Evolutionary conservation across 2,113 vertebrate species (phyloP).

Genomic region (Dipodomys ordii): DNA sequence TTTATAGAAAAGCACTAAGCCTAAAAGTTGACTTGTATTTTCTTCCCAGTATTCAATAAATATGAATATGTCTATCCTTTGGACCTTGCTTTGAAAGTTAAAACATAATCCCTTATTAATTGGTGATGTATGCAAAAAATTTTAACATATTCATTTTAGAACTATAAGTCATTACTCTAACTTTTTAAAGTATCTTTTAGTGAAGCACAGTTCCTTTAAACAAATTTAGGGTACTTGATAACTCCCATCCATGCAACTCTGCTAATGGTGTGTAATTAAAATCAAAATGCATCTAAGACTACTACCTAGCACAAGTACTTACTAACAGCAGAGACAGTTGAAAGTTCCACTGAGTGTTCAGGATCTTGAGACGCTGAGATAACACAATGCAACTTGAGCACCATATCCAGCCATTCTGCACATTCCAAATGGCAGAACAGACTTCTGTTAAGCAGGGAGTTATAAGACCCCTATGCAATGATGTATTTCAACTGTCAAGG

Average conservation of each 20-base stretch:
- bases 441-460: neutral
- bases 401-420: neutral
- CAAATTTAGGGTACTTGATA: neutral
- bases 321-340: neutral
- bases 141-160: neutral
- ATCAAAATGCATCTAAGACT: neutral
- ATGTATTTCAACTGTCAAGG: neutral
- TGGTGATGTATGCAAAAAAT: neutral
- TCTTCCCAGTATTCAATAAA: neutral
- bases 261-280: neutral
- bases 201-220: neutral
- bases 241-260: neutral
- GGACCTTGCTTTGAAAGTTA: neutral
- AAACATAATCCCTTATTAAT: neutral
- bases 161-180: neutral
- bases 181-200: neutral
- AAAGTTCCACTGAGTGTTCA: neutral
- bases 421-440: neutral
- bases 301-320: neutral
- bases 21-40: neutral
- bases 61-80: neutral
- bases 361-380: neutral
- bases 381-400: neutral
- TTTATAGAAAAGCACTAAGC: neutral
- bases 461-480: neutral